Base-by-base conservation (phyloP, 2,797 vertebrate genomes). In the Coregonus sp. region DNA sequence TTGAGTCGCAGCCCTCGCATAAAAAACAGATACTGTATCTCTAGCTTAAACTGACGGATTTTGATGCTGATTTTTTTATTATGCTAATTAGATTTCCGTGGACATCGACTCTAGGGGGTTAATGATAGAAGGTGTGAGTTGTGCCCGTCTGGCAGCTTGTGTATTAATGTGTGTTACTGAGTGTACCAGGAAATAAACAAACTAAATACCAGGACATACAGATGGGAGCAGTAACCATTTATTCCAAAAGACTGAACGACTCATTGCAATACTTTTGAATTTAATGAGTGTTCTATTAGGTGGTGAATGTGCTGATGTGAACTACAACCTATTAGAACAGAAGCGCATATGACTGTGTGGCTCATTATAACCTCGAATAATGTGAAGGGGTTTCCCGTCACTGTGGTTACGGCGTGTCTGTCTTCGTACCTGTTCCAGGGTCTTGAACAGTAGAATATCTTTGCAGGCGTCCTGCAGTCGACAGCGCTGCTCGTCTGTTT, bases 381-480 rank as follows among this genome's bases (percentile, higher is more conserved):
- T 4, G 11, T 15, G 20, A 52, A 47, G 40, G 9, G 2, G 40
- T 47, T 47, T 47, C 40, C 40, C 35, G 74, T 56, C 14, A 54
- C 20, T n/a, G 67, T 59, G 52, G 14, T n/a, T 76, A n/a, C 20
- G 31, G 67, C 47, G 20, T 66, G 20, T 33, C 14, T 35, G 25
- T 4, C 7, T 33, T 15, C 25, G 16, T 95, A 99, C 98, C 95
- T 97, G 96, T 88, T 99, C 98, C 77, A 99, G 94, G 87, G 96
- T 99, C 95, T 98, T 99, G 91, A 99, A 99, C 81, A 99, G 92
- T 40, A 99, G 93, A 86, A 99, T 99, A 91, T 99, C 98, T 95
- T 95, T 94, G 87, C 98, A 99, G 74, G 98, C 95, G 88, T 99
- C 98, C 90, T 99, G 98, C 91, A 99, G 94, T 91, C 98, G 93